Evolutionary conservation across 2,113 vertebrate genomes (phyloP), one percentile per base, ranked within the genome.

Genomic region (Oryzias javanicus): DNA sequence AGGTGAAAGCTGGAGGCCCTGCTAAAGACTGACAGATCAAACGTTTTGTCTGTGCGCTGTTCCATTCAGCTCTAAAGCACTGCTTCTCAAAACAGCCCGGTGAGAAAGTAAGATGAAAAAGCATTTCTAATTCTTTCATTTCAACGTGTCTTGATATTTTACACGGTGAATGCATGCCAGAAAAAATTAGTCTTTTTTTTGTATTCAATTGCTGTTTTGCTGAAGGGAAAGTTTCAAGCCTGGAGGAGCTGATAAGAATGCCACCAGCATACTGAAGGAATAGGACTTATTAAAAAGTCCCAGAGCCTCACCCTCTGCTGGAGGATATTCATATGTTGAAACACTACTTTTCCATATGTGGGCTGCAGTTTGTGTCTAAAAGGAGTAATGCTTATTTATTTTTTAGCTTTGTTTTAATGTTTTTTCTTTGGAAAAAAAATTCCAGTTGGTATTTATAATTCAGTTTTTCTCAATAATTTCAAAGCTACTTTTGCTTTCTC

Each of bases 161-260:
- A 72, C 58, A 66, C 55, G 55, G 19, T 66, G 71, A 72, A 68
- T 79, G 72, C 67, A 74, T 53, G 71, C 44, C 42, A 42, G 25
- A 19, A 58, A 51, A 72, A 77, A 78, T 68, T 14, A 54, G 54
- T 46, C 66, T 64, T 66, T 66, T 66, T 66, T 89, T 64, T 76
- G 65, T 75, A 82, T 85, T 84, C 76, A 72, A 70, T 65, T 72
- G 61, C 60, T 65, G 69, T 76, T 63, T 67, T 82, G 75, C 78
- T 70, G 71, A 81, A 6, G 6, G 70, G 67, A 74, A 74, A 42
- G 53, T 83, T 79, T 77, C 58, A 65, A 46, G 70, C 61, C 68
- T 81, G 74, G 54, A 66, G 62, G 67, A 78, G 79, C 67, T 80
- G 81, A 89, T 86, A 79, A 79, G 75, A 58, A 86, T 73, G 60